A percentile compares a stretch with the other conserved stretches of the same genome.
Conservation (phyloP, 2,888 invertebrate genomes). For the Calephelis perditalis region DNA sequence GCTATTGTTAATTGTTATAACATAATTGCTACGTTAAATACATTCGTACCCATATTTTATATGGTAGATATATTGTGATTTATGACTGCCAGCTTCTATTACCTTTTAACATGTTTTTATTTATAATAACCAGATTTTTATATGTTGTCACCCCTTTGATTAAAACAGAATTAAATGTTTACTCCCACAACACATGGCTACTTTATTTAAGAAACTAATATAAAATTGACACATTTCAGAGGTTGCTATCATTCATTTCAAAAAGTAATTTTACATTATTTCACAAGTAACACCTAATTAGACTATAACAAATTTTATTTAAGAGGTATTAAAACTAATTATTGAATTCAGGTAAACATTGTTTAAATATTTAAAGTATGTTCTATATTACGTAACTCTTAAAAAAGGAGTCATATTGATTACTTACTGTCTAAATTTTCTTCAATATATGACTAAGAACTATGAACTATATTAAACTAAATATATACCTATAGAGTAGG, state of each 20-base stretch:
- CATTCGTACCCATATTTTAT: too few species aligned
- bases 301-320: too few species aligned
- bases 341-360: too few species aligned
- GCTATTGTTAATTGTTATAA: too few species aligned
- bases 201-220: neutral
- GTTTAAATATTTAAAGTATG: neutral
- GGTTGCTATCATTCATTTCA: too few species aligned
- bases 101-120: constrained; percentile 7
- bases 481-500: too few species aligned
- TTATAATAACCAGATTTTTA: neutral
- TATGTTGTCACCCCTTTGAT: neutral
- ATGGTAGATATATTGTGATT: neutral
- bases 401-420: constrained; percentile 21
- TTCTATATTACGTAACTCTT: neutral
- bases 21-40: too few species aligned
- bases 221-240: too few species aligned
- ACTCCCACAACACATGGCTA: neutral
- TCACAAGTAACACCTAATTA: too few species aligned
- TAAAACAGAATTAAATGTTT: neutral
- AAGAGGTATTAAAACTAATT: too few species aligned
- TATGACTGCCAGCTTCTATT: neutral
- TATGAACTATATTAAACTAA: too few species aligned
- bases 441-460: constrained; percentile 19
- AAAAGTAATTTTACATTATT: too few species aligned
- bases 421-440: constrained; percentile 23